Conservation (phyloP, 2,113 vertebrate species). For the Ornithorhynchus anatinus region DNA sequence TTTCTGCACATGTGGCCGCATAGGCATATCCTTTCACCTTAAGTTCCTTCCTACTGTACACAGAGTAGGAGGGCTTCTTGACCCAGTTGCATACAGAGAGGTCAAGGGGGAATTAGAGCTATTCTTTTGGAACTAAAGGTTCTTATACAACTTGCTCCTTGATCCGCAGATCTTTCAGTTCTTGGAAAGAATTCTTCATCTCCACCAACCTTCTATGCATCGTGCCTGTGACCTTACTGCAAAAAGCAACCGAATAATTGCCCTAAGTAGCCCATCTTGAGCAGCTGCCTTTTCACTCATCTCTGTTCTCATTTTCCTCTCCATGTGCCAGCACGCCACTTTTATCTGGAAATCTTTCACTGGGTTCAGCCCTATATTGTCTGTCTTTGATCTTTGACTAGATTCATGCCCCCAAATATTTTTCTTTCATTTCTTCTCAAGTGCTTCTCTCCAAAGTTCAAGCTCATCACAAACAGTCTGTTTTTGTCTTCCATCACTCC, state of each 20-base stretch:
- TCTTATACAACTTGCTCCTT: background rate
- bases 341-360: too few species aligned
- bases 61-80: background rate
- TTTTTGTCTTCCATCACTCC: too few species aligned
- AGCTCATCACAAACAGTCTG: too few species aligned
- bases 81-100: background rate
- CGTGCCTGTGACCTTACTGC: background rate
- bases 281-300: background rate
- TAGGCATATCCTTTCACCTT: constrained; percentile 1
- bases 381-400: too few species aligned
- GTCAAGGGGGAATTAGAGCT: background rate
- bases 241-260: background rate
- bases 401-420: too few species aligned
- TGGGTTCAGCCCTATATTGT: too few species aligned
- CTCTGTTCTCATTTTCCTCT: background rate
- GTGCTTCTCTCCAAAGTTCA: too few species aligned
- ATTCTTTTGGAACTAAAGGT: background rate
- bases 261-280: background rate
- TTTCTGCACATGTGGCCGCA: background rate
- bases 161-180: background rate
- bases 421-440: too few species aligned
- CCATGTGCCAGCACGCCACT: too few species aligned
- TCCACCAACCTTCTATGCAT: background rate
- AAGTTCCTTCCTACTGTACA: background rate
- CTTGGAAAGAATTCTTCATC: background rate